Conservation (phyloP, 1,140 invertebrate species). For the Pollicipes pollicipes region DNA sequence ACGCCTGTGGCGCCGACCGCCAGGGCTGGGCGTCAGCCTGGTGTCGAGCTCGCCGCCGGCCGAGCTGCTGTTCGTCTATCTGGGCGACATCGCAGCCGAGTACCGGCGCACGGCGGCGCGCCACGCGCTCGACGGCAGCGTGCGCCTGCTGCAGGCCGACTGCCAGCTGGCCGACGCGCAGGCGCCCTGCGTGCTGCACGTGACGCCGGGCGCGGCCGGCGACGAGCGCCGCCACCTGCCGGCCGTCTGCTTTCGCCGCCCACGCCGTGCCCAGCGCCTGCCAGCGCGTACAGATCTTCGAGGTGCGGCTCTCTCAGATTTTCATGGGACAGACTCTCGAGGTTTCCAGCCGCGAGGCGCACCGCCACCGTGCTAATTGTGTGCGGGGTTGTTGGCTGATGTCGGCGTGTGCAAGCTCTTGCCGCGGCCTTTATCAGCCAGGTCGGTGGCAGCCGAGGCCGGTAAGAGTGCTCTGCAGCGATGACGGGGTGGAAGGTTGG, state of each 20-base stretch:
- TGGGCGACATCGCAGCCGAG: constrained; percentile 52
- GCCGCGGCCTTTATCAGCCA: no score
- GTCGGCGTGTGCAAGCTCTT: no score
- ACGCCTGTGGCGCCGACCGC: not conserved
- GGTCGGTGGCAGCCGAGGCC: no score
- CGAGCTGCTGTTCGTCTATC: no score
- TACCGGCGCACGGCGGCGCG: constrained; percentile 34
- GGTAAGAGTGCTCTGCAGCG: no score
- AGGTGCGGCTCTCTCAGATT: no score
- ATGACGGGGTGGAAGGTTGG: no score
- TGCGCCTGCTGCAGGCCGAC: constrained; percentile 64
- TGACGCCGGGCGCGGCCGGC: constrained; percentile 31
- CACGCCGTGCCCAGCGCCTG: constrained; percentile 25
- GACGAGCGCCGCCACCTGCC: constrained; percentile 26
- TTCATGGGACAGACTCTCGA: no score
- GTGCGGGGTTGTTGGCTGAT: no score
- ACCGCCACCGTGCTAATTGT: no score
- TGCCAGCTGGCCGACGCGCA: constrained; percentile 76
- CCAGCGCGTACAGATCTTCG: constrained; percentile 43
- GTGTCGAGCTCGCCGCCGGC: constrained; percentile 59
- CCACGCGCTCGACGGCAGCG: constrained; percentile 48
- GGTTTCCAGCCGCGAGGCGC: no score
- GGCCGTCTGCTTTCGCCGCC: constrained; percentile 29
- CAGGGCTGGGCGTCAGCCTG: constrained; percentile 16
- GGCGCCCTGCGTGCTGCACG: constrained; percentile 62